Evolutionary conservation across 1,140 invertebrate species (phyloP).

Genomic region (Eumaeus atala): DNA sequence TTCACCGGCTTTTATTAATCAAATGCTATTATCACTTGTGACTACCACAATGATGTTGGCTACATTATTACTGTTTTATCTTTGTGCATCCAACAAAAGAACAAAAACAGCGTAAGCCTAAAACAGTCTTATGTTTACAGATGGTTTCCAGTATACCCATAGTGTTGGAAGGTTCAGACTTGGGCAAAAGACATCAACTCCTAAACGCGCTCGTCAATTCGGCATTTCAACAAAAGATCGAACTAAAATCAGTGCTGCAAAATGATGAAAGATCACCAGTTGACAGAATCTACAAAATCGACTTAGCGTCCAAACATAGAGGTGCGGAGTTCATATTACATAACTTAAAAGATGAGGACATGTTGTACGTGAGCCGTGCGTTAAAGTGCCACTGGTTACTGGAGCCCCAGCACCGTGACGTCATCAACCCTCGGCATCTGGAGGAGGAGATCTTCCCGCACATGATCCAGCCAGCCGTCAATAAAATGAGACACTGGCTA

Average conservation of each 20-base stretch:
- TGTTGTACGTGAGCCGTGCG: slow-evolving; percentile 51
- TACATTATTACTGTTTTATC: too few relatives aligned
- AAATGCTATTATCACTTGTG: too few relatives aligned
- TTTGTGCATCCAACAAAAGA: too few relatives aligned
- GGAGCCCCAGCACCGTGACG: slow-evolving; percentile 28
- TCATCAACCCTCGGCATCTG: slow-evolving; percentile 43
- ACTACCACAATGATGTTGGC: too few relatives aligned
- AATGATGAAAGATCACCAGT: slow-evolving; percentile 34
- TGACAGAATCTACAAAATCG: slow-evolving; percentile 52
- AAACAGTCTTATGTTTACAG: too few relatives aligned
- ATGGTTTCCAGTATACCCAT: slow-evolving; percentile 20
- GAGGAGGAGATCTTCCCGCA: slow-evolving; percentile 38
- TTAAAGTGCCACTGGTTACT: slow-evolving; percentile 42
- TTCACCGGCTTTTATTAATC: too few relatives aligned
- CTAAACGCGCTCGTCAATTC: slow-evolving; percentile 36
- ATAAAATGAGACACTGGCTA: slow-evolving; percentile 50
- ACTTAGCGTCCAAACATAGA: slow-evolving; percentile 40
- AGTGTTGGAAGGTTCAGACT: slow-evolving; percentile 30
- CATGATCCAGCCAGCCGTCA: slow-evolving; percentile 46
- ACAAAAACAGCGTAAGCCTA: too few relatives aligned
- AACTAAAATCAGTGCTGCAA: slow-evolving; percentile 25
- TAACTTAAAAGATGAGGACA: slow-evolving; percentile 40
- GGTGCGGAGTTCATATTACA: slow-evolving; percentile 43
- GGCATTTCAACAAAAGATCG: slow-evolving; percentile 18
- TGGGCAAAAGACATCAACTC: slow-evolving; percentile 38